Evolutionary conservation across 2,888 invertebrate species (phyloP).

Genomic region (Hedya salicella): DNA sequence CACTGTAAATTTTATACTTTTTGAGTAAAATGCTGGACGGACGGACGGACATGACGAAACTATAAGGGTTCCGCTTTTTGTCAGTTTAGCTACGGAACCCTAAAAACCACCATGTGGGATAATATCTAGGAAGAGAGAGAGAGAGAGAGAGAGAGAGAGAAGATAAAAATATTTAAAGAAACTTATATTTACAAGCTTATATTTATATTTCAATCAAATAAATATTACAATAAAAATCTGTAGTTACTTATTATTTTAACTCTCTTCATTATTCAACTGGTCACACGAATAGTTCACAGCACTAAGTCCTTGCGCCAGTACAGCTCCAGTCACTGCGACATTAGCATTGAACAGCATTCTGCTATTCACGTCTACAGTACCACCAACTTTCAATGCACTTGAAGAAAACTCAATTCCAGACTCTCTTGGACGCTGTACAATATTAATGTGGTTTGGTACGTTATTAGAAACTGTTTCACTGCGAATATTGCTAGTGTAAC

Average conservation of each 20-base stretch:
- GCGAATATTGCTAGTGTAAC: conserved; percentile 4
- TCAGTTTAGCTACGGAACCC: no score
- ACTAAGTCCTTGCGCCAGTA: conserved; percentile 63
- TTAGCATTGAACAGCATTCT: conserved; percentile 65
- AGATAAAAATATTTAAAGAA: no score
- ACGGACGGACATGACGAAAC: no score
- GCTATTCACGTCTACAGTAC: conserved; percentile 63
- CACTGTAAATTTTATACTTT: no score
- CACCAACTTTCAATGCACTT: conserved; percentile 66
- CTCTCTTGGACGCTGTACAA: conserved; percentile 46
- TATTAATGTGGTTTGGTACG: conserved; percentile 13
- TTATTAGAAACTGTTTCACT: not conserved
- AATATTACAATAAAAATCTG: no score
- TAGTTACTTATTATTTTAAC: not conserved
- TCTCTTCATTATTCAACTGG: not conserved
- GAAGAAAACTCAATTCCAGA: conserved; percentile 62
- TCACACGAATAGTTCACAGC: conserved; percentile 55
- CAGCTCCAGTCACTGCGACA: conserved; percentile 61
- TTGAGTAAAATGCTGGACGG: no score
- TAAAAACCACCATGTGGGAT: no score
- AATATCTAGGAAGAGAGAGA: no score
- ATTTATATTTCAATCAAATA: no score
- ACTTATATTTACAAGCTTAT: no score
- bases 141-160: not conserved
- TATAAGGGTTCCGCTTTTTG: no score